phyloP scores from a whole-genome alignment of 35 echinoderm and acorn worm species.

The Ophioderma brevispina region DNA sequence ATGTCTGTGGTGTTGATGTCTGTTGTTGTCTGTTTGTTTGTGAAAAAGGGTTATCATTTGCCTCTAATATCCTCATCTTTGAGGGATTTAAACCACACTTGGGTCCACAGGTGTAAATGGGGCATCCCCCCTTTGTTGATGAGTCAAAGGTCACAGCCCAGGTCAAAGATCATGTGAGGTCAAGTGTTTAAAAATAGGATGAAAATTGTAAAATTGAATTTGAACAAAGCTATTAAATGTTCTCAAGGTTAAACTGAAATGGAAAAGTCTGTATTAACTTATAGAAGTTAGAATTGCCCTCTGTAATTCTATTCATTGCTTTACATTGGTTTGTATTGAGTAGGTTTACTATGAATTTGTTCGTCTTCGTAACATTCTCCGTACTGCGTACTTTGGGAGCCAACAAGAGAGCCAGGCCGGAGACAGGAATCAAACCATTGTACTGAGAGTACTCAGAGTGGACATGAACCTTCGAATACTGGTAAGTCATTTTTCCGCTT shows the following conservation, averaged over 20 bases:
- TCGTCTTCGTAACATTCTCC: constrained; percentile 94
- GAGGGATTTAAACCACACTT: neutral
- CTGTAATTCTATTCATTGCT: neutral
- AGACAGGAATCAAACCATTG: constrained; percentile 97
- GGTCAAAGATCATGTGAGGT: too few species aligned
- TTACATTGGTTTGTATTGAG: neutral
- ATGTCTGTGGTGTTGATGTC: too few species aligned
- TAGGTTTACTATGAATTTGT: constrained; percentile 99
- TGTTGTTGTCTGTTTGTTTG: too few species aligned
- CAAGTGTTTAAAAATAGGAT: neutral
- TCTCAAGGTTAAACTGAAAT: neutral
- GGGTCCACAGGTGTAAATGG: too few species aligned
- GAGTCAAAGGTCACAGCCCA: too few species aligned
- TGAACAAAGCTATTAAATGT: neutral
- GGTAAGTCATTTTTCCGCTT: constrained; percentile 50
- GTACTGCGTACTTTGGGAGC: constrained; percentile 95
- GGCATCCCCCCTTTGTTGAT: too few species aligned
- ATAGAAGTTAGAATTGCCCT: neutral
- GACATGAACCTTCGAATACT: constrained; percentile 99
- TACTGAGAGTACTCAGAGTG: constrained; percentile 93
- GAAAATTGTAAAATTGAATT: neutral
- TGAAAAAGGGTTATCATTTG: too few species aligned
- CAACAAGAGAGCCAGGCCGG: constrained; percentile 94
- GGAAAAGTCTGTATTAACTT: neutral
- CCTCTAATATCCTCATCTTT: neutral